phyloP scores from a whole-genome alignment of 2,888 invertebrate genomes.

The Dynastes tityus region DNA sequence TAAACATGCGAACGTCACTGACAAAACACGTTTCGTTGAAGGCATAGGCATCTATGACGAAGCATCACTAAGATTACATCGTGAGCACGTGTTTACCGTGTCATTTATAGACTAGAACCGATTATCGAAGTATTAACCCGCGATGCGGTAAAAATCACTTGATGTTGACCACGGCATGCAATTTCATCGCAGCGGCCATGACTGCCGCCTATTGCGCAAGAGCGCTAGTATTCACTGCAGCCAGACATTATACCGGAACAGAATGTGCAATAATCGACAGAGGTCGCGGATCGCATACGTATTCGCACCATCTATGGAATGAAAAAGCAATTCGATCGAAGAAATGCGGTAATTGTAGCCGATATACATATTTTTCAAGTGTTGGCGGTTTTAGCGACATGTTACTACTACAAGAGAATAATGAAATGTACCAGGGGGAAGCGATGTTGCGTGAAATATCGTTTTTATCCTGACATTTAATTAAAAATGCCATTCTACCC shows the following conservation, averaged over 20 bases:
- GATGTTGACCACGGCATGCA: slow-evolving; percentile 73
- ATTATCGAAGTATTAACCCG: slow-evolving; percentile 60
- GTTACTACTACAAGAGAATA: not conserved
- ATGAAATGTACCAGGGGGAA: no score
- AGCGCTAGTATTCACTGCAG: slow-evolving; percentile 71
- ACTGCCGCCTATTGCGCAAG: slow-evolving; percentile 73
- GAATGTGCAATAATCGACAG: slow-evolving; percentile 35
- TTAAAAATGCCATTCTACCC: no score
- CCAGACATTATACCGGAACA: slow-evolving; percentile 44
- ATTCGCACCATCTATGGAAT: slow-evolving; percentile 23
- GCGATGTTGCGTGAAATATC: no score
- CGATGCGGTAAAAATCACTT: slow-evolving; percentile 37
- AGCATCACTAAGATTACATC: slow-evolving; percentile 23
- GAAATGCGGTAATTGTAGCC: not conserved
- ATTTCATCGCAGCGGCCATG: slow-evolving; percentile 74
- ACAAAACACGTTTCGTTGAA: slow-evolving; percentile 3
- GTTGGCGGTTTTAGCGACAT: no score
- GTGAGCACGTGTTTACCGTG: slow-evolving; percentile 8
- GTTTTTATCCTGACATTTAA: no score
- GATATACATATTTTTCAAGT: no score
- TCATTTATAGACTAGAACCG: slow-evolving; percentile 13
- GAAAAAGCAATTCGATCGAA: not conserved
- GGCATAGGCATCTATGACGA: not conserved
- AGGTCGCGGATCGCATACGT: slow-evolving; percentile 30
- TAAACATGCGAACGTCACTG: slow-evolving; percentile 37